These are phyloP conservation scores for Capromys pilorides DNA, from an alignment of 2,797 vertebrate genomes.

Conservation along the genomic window DNA sequence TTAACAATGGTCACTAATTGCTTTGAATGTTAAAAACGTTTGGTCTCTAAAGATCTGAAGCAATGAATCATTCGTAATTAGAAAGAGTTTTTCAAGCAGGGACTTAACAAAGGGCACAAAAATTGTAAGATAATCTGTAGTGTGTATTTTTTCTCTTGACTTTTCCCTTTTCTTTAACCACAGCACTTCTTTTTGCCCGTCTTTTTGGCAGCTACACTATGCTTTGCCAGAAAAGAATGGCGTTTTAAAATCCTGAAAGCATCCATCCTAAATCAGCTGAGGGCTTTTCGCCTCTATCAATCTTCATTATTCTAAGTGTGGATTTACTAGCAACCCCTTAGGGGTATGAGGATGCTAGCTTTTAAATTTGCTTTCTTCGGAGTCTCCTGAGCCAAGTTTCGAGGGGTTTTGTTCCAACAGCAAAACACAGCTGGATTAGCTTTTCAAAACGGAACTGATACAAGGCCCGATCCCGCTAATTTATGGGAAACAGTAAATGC, in stretches of 20 bases:
- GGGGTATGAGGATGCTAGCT: not conserved
- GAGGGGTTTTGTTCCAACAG: conserved; percentile 15
- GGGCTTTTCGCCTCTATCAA: not conserved
- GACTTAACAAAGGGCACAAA: not conserved
- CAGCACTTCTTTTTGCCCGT: not conserved
- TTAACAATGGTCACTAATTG: not conserved
- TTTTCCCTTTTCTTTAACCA: not conserved
- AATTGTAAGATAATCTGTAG: not conserved
- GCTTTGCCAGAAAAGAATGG: not conserved
- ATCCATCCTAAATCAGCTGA: not conserved
- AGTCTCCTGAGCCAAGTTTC: not conserved
- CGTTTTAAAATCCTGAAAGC: not conserved
- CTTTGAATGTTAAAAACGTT: conserved; percentile 6
- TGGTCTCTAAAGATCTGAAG: not conserved
- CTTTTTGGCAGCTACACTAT: not conserved
- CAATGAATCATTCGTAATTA: conserved; percentile 2
- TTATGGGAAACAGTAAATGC: not conserved
- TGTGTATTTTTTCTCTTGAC: not conserved
- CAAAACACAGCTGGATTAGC: conserved; percentile 49
- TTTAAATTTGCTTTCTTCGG: not conserved
- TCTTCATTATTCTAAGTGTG: not conserved
- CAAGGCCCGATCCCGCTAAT: not conserved
- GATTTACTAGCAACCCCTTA: not conserved
- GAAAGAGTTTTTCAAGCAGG: not conserved
- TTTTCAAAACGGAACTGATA: conserved; percentile 42